These are phyloP conservation scores for Cyprichromis sp. DNA, from an alignment of 2,113 vertebrate genomes.

Conservation along the genomic window DNA sequence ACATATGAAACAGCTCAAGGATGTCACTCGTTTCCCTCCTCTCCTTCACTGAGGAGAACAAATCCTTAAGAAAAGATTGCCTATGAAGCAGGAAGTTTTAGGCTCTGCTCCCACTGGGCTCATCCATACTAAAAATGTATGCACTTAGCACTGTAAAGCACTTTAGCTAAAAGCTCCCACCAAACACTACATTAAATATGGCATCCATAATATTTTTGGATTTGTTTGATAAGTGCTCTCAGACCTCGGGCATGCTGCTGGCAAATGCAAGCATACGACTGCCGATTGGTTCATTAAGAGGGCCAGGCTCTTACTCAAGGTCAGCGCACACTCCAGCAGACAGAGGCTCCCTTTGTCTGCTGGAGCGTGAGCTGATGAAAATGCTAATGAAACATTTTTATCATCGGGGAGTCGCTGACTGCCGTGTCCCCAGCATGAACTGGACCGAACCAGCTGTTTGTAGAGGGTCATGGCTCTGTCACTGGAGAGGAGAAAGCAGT, in stretches of 20 bases:
- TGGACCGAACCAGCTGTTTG: constrained; percentile 2
- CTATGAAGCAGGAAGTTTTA: not conserved
- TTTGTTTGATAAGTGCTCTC: not conserved
- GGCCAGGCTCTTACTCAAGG: constrained; percentile 21
- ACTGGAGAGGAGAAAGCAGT: not conserved
- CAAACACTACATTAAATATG: not conserved
- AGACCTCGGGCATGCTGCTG: not conserved
- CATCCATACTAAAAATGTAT: not conserved
- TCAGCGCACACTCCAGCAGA: constrained; percentile 12
- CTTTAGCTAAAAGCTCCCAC: constrained; percentile 8
- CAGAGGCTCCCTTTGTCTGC: not conserved
- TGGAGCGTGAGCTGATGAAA: not conserved
- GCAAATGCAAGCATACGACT: not conserved
- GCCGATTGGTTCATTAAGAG: constrained; percentile 39
- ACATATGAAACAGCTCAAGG: not conserved
- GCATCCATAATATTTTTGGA: not conserved
- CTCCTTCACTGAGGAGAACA: not conserved
- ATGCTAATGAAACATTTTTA: constrained; percentile 26
- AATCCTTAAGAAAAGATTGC: not conserved
- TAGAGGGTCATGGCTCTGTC: not conserved
- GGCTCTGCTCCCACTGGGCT: not conserved
- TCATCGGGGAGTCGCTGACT: constrained; percentile 5
- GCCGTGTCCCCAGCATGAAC: constrained; percentile 20
- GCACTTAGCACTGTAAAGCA: not conserved
- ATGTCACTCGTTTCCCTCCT: not conserved